These are phyloP conservation scores for Trissolcus brochymenae DNA, from an alignment of 2,888 invertebrate genomes.

Conservation along the genomic window DNA sequence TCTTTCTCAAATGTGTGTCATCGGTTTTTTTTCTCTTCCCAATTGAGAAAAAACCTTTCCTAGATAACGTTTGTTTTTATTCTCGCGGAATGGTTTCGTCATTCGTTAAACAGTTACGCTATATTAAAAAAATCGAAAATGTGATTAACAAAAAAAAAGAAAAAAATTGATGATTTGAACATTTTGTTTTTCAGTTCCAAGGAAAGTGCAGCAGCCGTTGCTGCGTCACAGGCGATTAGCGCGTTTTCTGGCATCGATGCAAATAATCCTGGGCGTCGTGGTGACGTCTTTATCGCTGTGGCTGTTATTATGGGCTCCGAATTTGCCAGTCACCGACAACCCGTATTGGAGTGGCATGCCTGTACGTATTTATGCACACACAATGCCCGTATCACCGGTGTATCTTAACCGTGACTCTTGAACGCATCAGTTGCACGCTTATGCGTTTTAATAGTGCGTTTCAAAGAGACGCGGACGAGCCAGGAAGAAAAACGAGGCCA, in stretches of 20 bases:
- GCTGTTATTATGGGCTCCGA: conserved; percentile 80
- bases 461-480: conserved; percentile 40
- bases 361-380: conserved; percentile 72
- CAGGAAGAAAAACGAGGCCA: conserved; percentile 35
- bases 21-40: not conserved
- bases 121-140: not conserved
- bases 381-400: conserved; percentile 38
- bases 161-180: not conserved
- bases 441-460: conserved; percentile 31
- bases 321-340: conserved; percentile 79
- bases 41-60: no score
- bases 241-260: conserved; percentile 76
- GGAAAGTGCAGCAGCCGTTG: conserved; percentile 77
- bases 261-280: conserved; percentile 78
- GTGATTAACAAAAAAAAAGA: not conserved
- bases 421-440: conserved; percentile 38
- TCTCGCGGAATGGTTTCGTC: no score
- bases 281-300: conserved; percentile 79
- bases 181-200: conserved; percentile 74
- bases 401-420: conserved; percentile 33
- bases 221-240: conserved; percentile 77
- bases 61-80: no score
- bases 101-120: no score
- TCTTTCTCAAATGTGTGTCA: not conserved
- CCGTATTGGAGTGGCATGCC: conserved; percentile 83